Evolutionary conservation across 2,888 invertebrate species (phyloP), one percentile per base, ranked within the genome.

Genomic region (Druceiella hillmani): DNA sequence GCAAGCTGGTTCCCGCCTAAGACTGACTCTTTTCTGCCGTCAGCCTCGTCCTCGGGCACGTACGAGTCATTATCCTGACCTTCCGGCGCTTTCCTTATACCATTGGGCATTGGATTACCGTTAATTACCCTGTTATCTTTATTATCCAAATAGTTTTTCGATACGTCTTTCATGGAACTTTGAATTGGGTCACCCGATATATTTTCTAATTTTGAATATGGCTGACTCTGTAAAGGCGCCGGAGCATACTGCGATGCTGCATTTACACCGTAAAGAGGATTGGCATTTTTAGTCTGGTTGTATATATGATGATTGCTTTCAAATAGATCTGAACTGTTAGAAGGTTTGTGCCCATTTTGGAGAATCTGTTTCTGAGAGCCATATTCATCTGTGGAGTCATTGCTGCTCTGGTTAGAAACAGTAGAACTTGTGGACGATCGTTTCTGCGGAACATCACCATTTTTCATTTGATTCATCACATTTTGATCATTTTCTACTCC

Each of bases 11-110:
- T 67, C 46, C 65, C 62, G 54, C 52, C 64, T 50, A 69, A 59
- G 53, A 66, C 57, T 58, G 45, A 52, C 59, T 67, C 70, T 75
- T 66, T 71, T 61, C 67, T 66, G 62, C 76, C 76, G 61, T 79
- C 75, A 55, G 77, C 58, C 33, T 72, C 66, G 56, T 80, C 78
- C 56, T 76, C 77, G 33, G 69, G 68, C 51, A 77, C 66, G 55
- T 76, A 70, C 12, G 77, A 75, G 54, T 87, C 86, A 59, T 85
- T 81, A 62, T 88, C 88, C 59, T 85, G 86, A 14, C 88, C 88
- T 55, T 88, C 88, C 3, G 88, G 88, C 30, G 83, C 86, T 60
- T 76, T 76, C 15, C 84, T 64, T 30, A 78, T 69, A 40, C 76
- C 75, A 49, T 72, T 71, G 20, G 70, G 69, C 43, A 70, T 24